Conservation (phyloP, 2,888 invertebrate genomes). For the Escarpia spicata region DNA sequence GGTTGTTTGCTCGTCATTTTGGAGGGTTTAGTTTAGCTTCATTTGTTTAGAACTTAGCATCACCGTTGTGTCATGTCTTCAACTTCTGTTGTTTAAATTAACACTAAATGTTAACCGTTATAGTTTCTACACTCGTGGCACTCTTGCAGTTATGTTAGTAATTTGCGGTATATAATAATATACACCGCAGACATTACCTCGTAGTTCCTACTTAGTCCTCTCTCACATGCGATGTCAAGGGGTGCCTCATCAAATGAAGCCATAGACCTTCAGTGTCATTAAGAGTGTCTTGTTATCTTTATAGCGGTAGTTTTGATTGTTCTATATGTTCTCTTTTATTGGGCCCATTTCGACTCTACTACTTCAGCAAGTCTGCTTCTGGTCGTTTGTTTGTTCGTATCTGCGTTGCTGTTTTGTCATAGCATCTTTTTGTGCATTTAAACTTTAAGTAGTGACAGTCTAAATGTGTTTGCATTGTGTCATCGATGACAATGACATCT, state of each 20-base stretch:
- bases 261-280: neutral
- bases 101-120: neutral
- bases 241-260: neutral
- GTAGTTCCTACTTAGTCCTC: neutral
- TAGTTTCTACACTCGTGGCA: neutral
- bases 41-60: neutral
- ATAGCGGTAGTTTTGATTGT: neutral
- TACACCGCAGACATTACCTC: neutral
- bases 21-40: neutral
- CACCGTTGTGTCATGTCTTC: neutral
- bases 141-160: neutral
- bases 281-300: neutral
- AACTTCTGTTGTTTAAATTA: neutral
- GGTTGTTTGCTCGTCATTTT: neutral
- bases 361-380: neutral
- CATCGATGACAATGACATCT: constrained; percentile 12
- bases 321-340: neutral
- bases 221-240: neutral
- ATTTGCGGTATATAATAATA: neutral
- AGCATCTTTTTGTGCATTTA: neutral
- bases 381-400: neutral
- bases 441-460: neutral
- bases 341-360: neutral
- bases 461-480: constrained; percentile 6
- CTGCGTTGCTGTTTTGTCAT: constrained; percentile 16